phyloP scores from a whole-genome alignment of 1,140 invertebrate species.

The Augochlora pura region DNA sequence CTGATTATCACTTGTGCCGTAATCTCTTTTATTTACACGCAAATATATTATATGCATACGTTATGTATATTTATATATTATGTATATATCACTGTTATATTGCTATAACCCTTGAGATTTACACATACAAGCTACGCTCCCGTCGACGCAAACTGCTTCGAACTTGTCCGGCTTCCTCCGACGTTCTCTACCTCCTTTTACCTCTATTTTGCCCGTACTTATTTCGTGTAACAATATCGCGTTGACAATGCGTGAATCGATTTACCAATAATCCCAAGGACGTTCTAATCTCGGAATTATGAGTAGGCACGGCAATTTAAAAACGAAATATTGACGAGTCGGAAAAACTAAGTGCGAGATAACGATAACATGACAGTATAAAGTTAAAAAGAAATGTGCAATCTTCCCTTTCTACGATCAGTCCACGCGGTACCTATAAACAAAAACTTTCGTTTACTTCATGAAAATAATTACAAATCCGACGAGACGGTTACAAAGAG shows the following conservation, averaged over 20 bases:
- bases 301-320: too few relatives aligned
- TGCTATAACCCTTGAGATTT: conserved; percentile 75
- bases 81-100: conserved; percentile 75
- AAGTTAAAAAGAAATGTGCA: too few relatives aligned
- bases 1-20: conserved; percentile 49
- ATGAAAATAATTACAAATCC: too few relatives aligned
- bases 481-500: too few relatives aligned
- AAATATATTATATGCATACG: conserved; percentile 75
- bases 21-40: conserved; percentile 79
- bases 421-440: too few relatives aligned
- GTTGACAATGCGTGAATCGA: conserved; percentile 10
- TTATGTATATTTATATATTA: conserved; percentile 49
- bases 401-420: too few relatives aligned
- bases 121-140: conserved; percentile 64
- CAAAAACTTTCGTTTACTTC: too few relatives aligned
- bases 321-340: too few relatives aligned
- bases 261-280: not conserved
- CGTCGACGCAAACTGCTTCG: conserved; percentile 10
- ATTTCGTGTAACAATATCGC: not conserved
- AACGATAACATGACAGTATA: too few relatives aligned
- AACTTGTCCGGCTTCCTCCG: conserved; percentile 10
- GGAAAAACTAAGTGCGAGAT: too few relatives aligned
- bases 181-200: not conserved
- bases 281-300: not conserved
- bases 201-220: not conserved